These are phyloP conservation scores for Sebastes kiyomatsui DNA, from an alignment of 2,797 vertebrate genomes.

Conservation along the genomic window DNA sequence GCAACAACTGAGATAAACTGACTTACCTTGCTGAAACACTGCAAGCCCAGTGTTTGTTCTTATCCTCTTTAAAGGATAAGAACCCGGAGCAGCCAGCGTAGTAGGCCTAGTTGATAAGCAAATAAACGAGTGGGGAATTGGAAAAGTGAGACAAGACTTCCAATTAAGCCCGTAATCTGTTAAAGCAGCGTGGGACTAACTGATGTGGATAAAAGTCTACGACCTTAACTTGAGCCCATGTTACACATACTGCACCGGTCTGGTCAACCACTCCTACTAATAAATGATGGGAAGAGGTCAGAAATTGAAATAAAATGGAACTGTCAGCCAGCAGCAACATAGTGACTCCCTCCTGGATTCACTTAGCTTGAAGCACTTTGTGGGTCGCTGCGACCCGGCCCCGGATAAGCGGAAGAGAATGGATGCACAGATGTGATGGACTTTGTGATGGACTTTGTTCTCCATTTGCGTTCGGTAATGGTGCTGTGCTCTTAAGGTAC, in stretches of 20 bases:
- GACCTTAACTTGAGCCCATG: slow-evolving; percentile 3
- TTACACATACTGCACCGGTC: not conserved
- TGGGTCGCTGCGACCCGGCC: not conserved
- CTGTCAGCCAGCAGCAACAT: not conserved
- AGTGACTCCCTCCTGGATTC: not conserved
- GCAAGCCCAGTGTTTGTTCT: slow-evolving; percentile 8
- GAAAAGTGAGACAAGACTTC: slow-evolving; percentile 24
- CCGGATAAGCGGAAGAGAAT: not conserved
- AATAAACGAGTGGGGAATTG: slow-evolving; percentile 21
- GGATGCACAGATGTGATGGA: too few species aligned
- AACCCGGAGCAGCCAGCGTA: not conserved
- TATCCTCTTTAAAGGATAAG: slow-evolving; percentile 19
- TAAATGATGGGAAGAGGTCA: slow-evolving; percentile 3
- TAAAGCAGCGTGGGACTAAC: slow-evolving; percentile 12
- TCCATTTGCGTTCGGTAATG: not conserved
- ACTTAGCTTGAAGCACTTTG: not conserved
- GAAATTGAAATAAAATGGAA: not conserved
- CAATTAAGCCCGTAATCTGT: slow-evolving; percentile 33
- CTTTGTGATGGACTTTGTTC: not conserved
- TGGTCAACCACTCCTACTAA: not conserved
- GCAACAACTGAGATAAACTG: not conserved
- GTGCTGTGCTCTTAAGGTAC: not conserved
- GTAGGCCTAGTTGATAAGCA: slow-evolving; percentile 15
- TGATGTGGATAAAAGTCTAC: slow-evolving; percentile 3
- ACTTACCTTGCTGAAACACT: not conserved